phyloP scores from a whole-genome alignment of 2,113 vertebrate genomes.

The Larimichthys polyactis region DNA sequence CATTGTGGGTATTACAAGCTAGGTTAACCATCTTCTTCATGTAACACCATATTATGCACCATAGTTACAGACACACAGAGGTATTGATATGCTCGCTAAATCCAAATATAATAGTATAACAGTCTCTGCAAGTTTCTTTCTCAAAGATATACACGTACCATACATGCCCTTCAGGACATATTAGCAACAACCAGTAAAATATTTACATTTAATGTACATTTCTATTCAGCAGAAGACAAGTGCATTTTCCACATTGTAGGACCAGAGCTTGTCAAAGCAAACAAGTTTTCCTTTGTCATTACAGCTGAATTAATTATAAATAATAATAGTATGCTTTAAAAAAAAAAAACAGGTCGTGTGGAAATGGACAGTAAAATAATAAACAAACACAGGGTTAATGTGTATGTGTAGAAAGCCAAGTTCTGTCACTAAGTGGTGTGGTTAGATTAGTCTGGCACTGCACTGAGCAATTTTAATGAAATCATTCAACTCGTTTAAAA shows the following conservation, averaged over 20 bases:
- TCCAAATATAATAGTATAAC: not conserved
- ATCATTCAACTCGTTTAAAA: conserved; percentile 12
- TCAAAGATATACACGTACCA: not conserved
- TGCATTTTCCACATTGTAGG: not conserved
- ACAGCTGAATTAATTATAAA: conserved; percentile 23
- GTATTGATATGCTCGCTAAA: not conserved
- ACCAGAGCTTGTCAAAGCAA: not conserved
- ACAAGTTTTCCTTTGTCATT: not conserved
- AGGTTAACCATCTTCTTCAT: not conserved
- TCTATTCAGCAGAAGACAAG: not conserved
- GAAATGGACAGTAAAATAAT: not conserved
- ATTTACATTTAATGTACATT: conserved; percentile 21
- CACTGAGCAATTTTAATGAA: not conserved
- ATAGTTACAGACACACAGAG: not conserved
- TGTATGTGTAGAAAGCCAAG: not conserved
- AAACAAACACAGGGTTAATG: not conserved
- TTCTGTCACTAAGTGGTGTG: not conserved
- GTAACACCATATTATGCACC: not conserved
- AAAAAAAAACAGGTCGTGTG: not conserved
- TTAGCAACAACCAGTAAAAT: conserved; percentile 5
- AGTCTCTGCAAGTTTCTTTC: not conserved
- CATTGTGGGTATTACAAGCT: not conserved
- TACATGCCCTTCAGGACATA: not conserved
- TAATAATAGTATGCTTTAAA: conserved; percentile 1
- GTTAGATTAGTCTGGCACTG: not conserved